A percentile compares a stretch with the other conserved stretches of the same genome.
These are phyloP conservation scores for Cyanoliseus patagonus DNA, from an alignment of 2,113 vertebrate genomes.

Conservation along the genomic window DNA sequence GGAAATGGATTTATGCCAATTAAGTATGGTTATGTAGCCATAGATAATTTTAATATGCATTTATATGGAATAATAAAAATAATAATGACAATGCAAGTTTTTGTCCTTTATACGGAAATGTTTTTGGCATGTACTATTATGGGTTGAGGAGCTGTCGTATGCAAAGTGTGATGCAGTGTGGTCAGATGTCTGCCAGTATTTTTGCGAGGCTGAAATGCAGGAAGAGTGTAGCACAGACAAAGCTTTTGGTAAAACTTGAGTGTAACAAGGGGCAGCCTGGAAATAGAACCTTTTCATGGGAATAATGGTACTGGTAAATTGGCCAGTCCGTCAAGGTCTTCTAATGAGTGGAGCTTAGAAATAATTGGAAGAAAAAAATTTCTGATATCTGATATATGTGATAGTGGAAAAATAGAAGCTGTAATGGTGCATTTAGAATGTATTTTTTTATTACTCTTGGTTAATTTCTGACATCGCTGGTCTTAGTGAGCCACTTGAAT, in stretches of 20 bases:
- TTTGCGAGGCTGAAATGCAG: background rate
- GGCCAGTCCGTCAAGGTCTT: background rate
- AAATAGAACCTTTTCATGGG: background rate
- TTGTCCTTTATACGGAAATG: background rate
- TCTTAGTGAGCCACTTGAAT: conserved; percentile 49
- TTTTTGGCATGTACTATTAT: background rate
- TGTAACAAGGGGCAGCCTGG: background rate
- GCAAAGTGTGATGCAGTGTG: background rate
- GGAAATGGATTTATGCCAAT: background rate
- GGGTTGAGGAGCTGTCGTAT: accelerated
- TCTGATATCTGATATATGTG: conserved; percentile 34
- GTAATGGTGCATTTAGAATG: conserved; percentile 24
- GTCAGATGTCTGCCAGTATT: background rate
- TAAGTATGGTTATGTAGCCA: background rate
- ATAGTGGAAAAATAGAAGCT: conserved; percentile 48
- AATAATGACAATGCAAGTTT: background rate
- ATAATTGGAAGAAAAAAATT: background rate
- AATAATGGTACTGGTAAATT: conserved; percentile 23
- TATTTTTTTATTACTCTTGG: conserved; percentile 43
- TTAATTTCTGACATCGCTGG: conserved; percentile 44
- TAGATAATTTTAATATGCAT: background rate
- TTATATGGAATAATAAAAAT: background rate
- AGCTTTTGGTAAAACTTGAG: background rate
- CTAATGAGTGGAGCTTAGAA: conserved; percentile 20
- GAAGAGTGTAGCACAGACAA: background rate